Evolutionary conservation across 2,888 invertebrate genomes (phyloP), one percentile per base, ranked within the genome.

Genomic region (Caenorhabditis drosophilae): DNA sequence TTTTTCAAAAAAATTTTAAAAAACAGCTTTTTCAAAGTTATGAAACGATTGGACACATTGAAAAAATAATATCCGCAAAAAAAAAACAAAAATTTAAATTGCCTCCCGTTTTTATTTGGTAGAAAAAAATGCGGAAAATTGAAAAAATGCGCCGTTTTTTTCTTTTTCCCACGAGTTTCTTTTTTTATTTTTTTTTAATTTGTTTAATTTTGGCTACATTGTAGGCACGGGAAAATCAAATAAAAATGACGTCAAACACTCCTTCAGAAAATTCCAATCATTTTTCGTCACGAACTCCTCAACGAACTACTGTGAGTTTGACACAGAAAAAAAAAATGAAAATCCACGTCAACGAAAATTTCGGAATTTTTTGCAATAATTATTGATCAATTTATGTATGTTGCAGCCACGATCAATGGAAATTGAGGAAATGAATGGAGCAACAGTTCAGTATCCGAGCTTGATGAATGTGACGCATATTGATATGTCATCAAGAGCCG

Each of bases 391-490:
- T 15, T 16, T 15, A 36, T 16, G 36, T 36, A 16, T 36, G n/a
- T 48, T 15, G 25, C 48, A 54, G 46, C 56, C 56, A 16, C 44
- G 57, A 6, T 40, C 58, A 4, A 64, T 64, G 63, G 63, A 64
- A 22, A 42, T 36, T n/a, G 56, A 55, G 46, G 56, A 55, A 16
- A 51, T 51, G 35, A 52, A 56, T 54, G 52, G 56, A 22, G 16
- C 27, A 12, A 45, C 54, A 4, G 26, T 18, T 16, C 44, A 45
- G 18, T 64, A 55, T 27, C 70, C 70, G 40, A 51, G 52, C 18
- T 44, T 71, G n/a, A 42, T 71, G 36, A 71, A 71, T 35, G 71
- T 71, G 18, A 57, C 67, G 7, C 67, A 71, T 51, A 67, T 71
- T 15, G 64, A 67, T 26, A 67, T 67, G 47, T 62, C 67, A 4